Percentiles rank a stretch among this genome's conserved stretches.
phyloP scores from a whole-genome alignment of 1,140 invertebrate genomes.

The Aphis craccivora region DNA sequence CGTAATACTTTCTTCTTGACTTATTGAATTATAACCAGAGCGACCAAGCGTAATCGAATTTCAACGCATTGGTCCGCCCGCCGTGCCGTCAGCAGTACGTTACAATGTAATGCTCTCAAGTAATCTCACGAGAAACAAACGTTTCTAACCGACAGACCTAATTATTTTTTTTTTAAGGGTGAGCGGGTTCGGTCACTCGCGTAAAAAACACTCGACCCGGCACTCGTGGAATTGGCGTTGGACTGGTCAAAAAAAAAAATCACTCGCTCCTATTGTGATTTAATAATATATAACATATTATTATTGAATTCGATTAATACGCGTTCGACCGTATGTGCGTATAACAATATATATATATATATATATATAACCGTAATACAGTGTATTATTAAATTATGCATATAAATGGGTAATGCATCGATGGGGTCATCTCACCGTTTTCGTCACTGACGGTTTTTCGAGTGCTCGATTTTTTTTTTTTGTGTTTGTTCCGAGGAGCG shows the following conservation, averaged over 20 bases:
- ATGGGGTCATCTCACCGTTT: not conserved
- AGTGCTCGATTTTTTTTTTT: not conserved
- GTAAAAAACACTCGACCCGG: not conserved
- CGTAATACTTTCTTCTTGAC: not conserved
- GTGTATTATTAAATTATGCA: not conserved
- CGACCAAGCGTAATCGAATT: not conserved
- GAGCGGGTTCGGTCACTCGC: not conserved
- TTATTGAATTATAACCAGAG: not conserved
- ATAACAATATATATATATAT: not conserved
- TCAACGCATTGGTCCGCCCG: not conserved
- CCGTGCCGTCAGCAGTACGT: too few species aligned
- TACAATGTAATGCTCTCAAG: too few species aligned
- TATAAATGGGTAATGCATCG: not conserved
- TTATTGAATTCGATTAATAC: slow-evolving; percentile 15
- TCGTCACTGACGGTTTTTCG: not conserved
- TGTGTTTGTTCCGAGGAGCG: not conserved
- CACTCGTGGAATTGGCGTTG: not conserved
- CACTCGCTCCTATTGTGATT: not conserved
- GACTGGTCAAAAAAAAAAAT: not conserved
- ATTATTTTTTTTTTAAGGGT: not conserved
- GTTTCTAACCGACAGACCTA: not conserved
- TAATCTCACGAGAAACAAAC: not conserved
- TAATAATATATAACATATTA: not conserved
- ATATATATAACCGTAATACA: not conserved
- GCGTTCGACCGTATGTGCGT: not conserved